Percentiles rank a stretch among this genome's conserved stretches.
Conservation (phyloP, 2,888 invertebrate genomes). For the Amblyteles armatorius region DNA sequence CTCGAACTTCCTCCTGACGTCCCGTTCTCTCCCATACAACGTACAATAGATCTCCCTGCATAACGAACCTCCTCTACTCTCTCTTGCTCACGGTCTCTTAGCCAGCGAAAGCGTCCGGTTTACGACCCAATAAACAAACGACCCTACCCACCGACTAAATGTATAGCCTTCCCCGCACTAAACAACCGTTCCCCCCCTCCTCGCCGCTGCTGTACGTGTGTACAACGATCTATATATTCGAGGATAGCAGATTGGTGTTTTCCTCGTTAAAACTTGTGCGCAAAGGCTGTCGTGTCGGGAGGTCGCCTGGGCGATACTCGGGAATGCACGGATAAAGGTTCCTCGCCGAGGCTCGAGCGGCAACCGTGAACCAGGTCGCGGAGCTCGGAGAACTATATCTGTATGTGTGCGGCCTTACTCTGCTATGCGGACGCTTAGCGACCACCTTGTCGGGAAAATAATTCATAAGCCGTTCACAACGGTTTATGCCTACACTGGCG, state of each 20-base stretch:
- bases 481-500: constrained; percentile 71
- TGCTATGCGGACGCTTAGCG: background rate
- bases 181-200: constrained; percentile 31
- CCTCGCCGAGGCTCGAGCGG: background rate
- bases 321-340: constrained; percentile 13
- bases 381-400: constrained; percentile 15
- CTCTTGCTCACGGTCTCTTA: constrained; percentile 59
- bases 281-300: constrained; percentile 61
- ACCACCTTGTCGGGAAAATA: constrained; percentile 67
- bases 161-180: constrained; percentile 57
- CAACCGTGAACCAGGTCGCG: constrained; percentile 19
- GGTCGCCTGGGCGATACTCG: constrained; percentile 28
- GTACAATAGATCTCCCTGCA: constrained; percentile 52
- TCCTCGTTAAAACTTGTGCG: constrained; percentile 73
- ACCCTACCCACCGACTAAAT: constrained; percentile 67
- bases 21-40: constrained; percentile 16
- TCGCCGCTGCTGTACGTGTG: constrained; percentile 30
- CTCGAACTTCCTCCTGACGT: constrained; percentile 27
- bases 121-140: constrained; percentile 75
- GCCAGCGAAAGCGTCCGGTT: constrained; percentile 66
- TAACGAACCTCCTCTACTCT: constrained; percentile 55
- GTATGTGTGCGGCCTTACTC: background rate
- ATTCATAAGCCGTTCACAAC: constrained; percentile 74
- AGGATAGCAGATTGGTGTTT: constrained; percentile 70
- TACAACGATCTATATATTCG: constrained; percentile 70